Evolutionary conservation across 2,888 invertebrate genomes (phyloP), one percentile per base, ranked within the genome.

Genomic region (Nymphalis polychloros): DNA sequence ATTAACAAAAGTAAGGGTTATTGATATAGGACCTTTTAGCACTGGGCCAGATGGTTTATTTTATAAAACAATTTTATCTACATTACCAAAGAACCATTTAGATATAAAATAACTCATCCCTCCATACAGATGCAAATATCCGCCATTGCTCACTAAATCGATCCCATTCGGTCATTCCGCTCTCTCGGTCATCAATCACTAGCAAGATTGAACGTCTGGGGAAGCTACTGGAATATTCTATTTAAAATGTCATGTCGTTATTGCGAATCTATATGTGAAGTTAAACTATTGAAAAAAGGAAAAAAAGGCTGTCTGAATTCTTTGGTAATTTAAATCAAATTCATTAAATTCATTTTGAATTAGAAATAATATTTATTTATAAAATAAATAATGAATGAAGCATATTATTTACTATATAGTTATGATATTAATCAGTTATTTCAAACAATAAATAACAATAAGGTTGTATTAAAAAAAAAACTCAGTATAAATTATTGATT

Each of bases 111-210:
- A 74, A 70, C 76, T 68, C 70, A 73, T 60, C 52, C 52, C 23
- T 52, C 85, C 76, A 89, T 91, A 89, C 86, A 89, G 83, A 92
- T 91, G 90, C 87, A 89, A 92, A 92, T 89, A 76, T 72, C 71
- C 31, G 76, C 82, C 78, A 85, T 89, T 86, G 84, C 84, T 83
- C 83, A 84, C 86, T 85, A 86, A 90, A 90, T 89, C 90, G 90
- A 87, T 86, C 87, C 83, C 85, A 84, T 89, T 89, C 88, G 88
- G 86, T 88, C 89, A 87, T 85, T 83, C 81, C 82, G 82, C 76
- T 85, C 83, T 78, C 79, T 78, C 79, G 84, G 82, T 87, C 89
- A 90, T 91, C 91, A 90, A 91, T 91, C 91, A 90, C 89, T 78
- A 76, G 76, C 85, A 88, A 72, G 74, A 74, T 74, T 71, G 73